Evolutionary conservation across 2,113 vertebrate species (phyloP), one percentile per base, ranked within the genome.

Genomic region (Gambusia holbrooki): DNA sequence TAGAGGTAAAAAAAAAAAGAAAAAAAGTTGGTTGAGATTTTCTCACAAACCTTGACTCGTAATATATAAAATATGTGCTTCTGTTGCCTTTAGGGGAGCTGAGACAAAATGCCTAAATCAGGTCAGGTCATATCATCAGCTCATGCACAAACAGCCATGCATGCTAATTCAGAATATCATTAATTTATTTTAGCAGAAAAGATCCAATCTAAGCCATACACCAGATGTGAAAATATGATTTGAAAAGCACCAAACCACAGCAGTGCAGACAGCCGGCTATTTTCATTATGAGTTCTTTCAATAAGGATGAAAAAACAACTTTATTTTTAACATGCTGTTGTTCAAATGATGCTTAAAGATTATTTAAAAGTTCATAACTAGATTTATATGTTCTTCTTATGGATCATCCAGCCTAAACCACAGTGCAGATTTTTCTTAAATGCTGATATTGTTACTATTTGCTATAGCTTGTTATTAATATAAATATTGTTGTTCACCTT

Each of bases 61-160:
- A 74, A 64, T 65, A 79, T 83, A 79, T 45, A 54, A 77, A 82
- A 76, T 33, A 74, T 72, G 68, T 76, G 60, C 81, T 71, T 75
- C 58, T 28, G 27, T 70, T 61, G 29, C 81, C 81, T 83, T 35
- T 76, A 5, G 66, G 77, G 77, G 79, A 83, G 30, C 65, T 28
- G 76, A 84, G 87, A 81, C 66, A 86, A 85, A 89, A 86, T 77
- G 74, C 74, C 84, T 69, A 83, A 91, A 90, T 89, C 88, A 86
- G 88, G 88, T 91, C 90, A 91, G 80, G 84, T 88, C 87, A 84
- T 87, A 90, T 89, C 88, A 84, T 74, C 87, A 58, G 87, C 83
- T 67, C 84, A 84, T 48, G 45, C 83, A 69, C 74, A 79, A 27
- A 73, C 84, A 69, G 78, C 71, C 65, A 66, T 28, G n/a, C 68